Conservation (phyloP, 1,140 invertebrate species). For the Zaprionus lachaisei region DNA sequence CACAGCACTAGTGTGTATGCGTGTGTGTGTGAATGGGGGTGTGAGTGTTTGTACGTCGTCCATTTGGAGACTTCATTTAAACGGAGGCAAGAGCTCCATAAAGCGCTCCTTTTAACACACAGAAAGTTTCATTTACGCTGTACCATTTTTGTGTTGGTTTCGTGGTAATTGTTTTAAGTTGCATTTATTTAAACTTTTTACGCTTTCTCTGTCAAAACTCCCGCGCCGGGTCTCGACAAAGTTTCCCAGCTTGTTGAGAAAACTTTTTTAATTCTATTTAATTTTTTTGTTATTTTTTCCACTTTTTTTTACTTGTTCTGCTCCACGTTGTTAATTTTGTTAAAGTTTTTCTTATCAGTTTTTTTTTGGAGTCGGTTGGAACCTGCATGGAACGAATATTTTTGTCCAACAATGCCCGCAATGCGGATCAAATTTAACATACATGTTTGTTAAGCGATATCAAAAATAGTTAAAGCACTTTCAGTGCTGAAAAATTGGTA, state of each 20-base stretch:
- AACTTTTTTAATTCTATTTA: slow-evolving; percentile 62
- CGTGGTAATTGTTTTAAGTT: slow-evolving; percentile 78
- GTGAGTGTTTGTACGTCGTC: slow-evolving; percentile 12
- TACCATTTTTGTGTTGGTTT: slow-evolving; percentile 44
- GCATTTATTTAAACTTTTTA: slow-evolving; percentile 70
- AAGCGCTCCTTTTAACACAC: slow-evolving; percentile 50
- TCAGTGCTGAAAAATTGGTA: background rate
- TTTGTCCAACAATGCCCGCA: slow-evolving; percentile 6
- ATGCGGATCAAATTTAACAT: slow-evolving; percentile 31
- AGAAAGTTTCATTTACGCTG: slow-evolving; percentile 48
- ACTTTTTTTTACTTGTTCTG: slow-evolving; percentile 5
- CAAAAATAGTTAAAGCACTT: slow-evolving; percentile 49
- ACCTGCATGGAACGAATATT: slow-evolving; percentile 26
- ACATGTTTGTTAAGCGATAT: slow-evolving; percentile 33
- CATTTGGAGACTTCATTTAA: slow-evolving; percentile 71
- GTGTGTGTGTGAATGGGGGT: background rate
- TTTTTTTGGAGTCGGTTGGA: slow-evolving; percentile 24
- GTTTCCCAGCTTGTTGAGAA: slow-evolving; percentile 50
- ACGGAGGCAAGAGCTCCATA: slow-evolving; percentile 49
- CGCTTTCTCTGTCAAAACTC: slow-evolving; percentile 35
- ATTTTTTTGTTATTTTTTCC: slow-evolving; percentile 40
- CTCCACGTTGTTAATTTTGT: slow-evolving; percentile 67
- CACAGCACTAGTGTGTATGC: slow-evolving; percentile 7
- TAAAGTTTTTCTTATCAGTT: slow-evolving; percentile 66
- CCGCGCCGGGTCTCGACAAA: slow-evolving; percentile 28